Conservation (phyloP, 1,140 invertebrate genomes). For the Diabrotica undecimpunctata region DNA sequence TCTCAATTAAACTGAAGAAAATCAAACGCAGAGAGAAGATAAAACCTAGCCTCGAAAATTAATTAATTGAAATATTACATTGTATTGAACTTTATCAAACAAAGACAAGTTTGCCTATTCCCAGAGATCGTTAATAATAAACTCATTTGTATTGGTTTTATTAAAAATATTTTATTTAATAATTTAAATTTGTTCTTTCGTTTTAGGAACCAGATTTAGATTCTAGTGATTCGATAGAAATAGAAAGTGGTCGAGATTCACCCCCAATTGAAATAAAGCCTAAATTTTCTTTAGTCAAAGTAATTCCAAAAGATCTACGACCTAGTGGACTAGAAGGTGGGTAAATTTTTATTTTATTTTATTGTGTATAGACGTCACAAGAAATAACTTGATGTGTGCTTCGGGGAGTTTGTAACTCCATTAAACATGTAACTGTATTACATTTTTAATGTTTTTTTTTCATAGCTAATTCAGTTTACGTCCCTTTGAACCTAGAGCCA, state of each 20-base stretch:
- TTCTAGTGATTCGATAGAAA: conserved; percentile 37
- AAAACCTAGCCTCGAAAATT: no score
- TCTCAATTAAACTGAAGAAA: no score
- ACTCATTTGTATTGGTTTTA: no score
- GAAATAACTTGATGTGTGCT: background rate
- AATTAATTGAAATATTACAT: no score
- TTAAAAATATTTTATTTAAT: no score
- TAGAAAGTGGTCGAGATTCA: conserved; percentile 38
- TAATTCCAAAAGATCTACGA: conserved; percentile 15
- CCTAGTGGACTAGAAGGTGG: conserved; percentile 25
- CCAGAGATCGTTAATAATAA: no score
- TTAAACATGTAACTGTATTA: background rate
- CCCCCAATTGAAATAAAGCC: conserved; percentile 25
- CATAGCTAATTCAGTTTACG: background rate
- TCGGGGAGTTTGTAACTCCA: background rate
- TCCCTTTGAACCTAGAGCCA: no score
- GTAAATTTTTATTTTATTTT: background rate
- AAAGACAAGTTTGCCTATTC: no score
- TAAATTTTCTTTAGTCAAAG: conserved; percentile 26
- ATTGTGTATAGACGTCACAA: background rate
- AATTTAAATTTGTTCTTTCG: background rate
- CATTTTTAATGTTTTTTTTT: background rate
- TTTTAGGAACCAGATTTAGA: conserved; percentile 35
- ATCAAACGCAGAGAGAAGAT: no score
- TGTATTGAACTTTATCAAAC: no score